Conservation (phyloP, 2,797 vertebrate species). For the Buphagus erythrorhynchus region DNA sequence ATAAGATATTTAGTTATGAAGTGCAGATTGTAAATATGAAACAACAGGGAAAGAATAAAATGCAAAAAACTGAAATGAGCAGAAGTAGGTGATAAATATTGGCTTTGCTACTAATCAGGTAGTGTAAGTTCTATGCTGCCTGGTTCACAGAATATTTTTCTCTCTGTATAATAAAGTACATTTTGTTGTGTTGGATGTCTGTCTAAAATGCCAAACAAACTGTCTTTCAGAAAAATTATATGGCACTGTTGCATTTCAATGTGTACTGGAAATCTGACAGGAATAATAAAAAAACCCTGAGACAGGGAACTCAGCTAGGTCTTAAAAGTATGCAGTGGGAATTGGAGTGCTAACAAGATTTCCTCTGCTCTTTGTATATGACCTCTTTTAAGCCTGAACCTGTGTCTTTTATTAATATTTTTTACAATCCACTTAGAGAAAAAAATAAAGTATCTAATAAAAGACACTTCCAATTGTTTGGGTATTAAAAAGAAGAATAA, state of each 20-base stretch:
- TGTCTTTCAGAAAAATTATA: slow-evolving; percentile 63
- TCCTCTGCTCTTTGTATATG: background rate
- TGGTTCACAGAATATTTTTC: slow-evolving; percentile 49
- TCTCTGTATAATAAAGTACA: slow-evolving; percentile 52
- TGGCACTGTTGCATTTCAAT: slow-evolving; percentile 59
- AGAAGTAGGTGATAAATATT: slow-evolving; percentile 52
- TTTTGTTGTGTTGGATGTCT: slow-evolving; percentile 59
- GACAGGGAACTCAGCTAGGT: background rate
- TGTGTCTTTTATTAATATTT: background rate
- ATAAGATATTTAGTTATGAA: slow-evolving; percentile 31
- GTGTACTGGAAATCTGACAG: slow-evolving; percentile 54
- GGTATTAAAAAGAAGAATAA: background rate
- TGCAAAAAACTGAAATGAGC: slow-evolving; percentile 4
- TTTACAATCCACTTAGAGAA: background rate
- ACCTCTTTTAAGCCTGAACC: background rate
- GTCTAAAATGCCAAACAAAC: slow-evolving; percentile 67
- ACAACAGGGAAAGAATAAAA: slow-evolving; percentile 18
- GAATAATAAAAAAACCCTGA: slow-evolving; percentile 34
- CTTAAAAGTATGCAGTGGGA: slow-evolving; percentile 14
- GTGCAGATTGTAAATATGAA: slow-evolving; percentile 19
- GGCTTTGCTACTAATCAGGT: slow-evolving; percentile 30
- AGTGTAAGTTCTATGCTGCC: slow-evolving; percentile 19
- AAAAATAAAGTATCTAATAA: background rate
- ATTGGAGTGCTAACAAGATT: slow-evolving; percentile 13
- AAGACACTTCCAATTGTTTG: background rate